Evolutionary conservation across 2,113 vertebrate genomes (phyloP).

Genomic region (Lampris megalopsis): DNA sequence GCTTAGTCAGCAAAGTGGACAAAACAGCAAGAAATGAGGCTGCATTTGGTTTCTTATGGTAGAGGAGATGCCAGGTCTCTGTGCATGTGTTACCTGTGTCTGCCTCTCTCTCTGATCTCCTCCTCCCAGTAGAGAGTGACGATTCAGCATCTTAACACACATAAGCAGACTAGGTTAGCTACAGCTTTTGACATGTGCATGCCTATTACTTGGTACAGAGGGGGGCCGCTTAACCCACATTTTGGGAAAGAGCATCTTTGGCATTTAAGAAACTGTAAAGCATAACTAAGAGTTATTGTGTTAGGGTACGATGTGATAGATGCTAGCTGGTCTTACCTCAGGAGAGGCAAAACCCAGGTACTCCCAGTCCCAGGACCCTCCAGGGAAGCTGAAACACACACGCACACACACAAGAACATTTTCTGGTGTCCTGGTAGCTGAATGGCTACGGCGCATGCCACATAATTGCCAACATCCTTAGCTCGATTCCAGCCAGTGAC

Average conservation of each 20-base stretch:
- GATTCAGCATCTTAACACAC: slow-evolving; percentile 76
- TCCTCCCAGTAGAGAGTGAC: slow-evolving; percentile 70
- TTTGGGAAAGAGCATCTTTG: slow-evolving; percentile 17
- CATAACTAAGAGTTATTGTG: slow-evolving; percentile 24
- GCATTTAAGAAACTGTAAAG: slow-evolving; percentile 11
- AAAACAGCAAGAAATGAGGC: not conserved
- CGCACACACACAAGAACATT: slow-evolving; percentile 14
- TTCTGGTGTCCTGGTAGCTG: not conserved
- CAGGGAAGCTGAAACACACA: slow-evolving; percentile 88
- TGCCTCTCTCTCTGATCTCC: slow-evolving; percentile 72
- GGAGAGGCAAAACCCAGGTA: slow-evolving; percentile 98
- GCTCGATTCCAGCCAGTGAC: no score
- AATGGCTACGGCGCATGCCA: no score
- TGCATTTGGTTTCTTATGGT: not conserved
- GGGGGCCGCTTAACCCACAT: slow-evolving; percentile 21
- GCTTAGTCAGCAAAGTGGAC: not conserved
- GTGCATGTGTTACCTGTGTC: slow-evolving; percentile 68
- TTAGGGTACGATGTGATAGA: not conserved
- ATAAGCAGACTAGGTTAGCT: slow-evolving; percentile 61
- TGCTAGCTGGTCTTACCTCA: slow-evolving; percentile 85
- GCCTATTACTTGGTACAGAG: slow-evolving; percentile 22
- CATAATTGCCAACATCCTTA: not conserved
- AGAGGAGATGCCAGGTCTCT: not conserved
- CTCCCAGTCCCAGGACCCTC: slow-evolving; percentile 99
- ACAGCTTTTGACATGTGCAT: slow-evolving; percentile 33